phyloP scores from a whole-genome alignment of 2,888 invertebrate genomes.

The Yponomeuta evonymella region DNA sequence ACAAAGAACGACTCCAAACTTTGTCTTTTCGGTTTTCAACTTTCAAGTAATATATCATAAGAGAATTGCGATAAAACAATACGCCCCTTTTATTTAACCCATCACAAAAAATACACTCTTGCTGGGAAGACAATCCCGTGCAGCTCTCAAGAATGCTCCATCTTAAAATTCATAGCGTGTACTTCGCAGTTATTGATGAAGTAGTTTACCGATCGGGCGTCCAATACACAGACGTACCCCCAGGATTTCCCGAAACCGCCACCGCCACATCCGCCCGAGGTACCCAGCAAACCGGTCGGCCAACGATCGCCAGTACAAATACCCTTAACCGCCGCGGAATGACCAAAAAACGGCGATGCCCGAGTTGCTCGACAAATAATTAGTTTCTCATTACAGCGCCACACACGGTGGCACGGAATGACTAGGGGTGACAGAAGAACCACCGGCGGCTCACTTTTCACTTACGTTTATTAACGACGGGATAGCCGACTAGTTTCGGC shows the following conservation, averaged over 20 bases:
- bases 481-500: no score
- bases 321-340: slow-evolving; percentile 23
- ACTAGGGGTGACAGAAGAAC: not conserved
- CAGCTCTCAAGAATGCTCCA: no score
- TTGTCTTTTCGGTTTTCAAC: no score
- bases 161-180: no score
- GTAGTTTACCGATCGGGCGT: not conserved
- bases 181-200: no score
- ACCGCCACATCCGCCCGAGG: not conserved
- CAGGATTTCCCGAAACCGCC: not conserved
- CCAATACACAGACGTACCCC: not conserved
- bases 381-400: slow-evolving; percentile 54
- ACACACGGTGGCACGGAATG: slow-evolving; percentile 54
- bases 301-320: slow-evolving; percentile 14
- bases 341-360: slow-evolving; percentile 24
- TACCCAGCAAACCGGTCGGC: not conserved
- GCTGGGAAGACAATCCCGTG: no score
- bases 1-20: no score
- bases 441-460: not conserved
- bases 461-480: no score
- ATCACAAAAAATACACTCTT: no score
- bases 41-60: no score
- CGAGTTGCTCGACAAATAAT: slow-evolving; percentile 44
- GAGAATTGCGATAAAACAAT: no score
- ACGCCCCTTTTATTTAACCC: no score